Base-by-base conservation (phyloP, 2,113 vertebrate species). In the Corvus moneduloides region DNA sequence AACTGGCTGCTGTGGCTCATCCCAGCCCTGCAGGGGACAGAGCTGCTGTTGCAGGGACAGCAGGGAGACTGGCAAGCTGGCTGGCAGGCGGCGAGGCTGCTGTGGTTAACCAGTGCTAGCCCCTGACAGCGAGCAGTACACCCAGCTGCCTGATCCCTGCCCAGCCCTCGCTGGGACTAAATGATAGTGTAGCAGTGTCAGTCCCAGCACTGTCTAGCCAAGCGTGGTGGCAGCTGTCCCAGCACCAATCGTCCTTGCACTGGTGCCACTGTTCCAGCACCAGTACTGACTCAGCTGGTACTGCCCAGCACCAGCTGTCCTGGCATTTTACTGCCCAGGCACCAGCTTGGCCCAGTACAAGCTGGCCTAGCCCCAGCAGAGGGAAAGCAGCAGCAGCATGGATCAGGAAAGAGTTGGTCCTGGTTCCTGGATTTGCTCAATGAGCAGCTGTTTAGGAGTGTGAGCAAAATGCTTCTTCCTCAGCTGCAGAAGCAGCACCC, bases 101-200 rank as follows among this genome's bases (percentile, higher is more conserved):
- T 13, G 0, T 1, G 1, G 44, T 78, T 58, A 46, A 37, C 24
- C 10, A 11, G 1, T 3, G 1, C n/a, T 44, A 3, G 6, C 2
- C 3, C 35, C 68, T n/a, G 44, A 39, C 2, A 7, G 77, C 0
- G 1, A 51, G 48, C 54, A 64, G 33, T n/a, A 28, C 35, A 26
- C 17, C 8, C 26, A 41, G 49, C 52, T 49, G 43, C 14, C 54
- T 2, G 1, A 9, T 32, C 22, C 30, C 43, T 52, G 56, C 58
- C 48, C 58, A 61, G 49, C 44, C 44, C 44, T 75, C 0, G 0
- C 39, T 68, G 74, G 55, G 41, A 51, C 33, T 62, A 9, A 35
- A n/a, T 21, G 43, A 30, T 28, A 28, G 23, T 6, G 30, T 2
- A 82, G 78, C 51, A 84, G 64, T 46, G 30, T 35, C 82, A 54